A percentile compares a stretch with the other conserved stretches of the same genome.
phyloP scores from a whole-genome alignment of 2,113 vertebrate genomes.

The Lycocorax pyrrhopterus region DNA sequence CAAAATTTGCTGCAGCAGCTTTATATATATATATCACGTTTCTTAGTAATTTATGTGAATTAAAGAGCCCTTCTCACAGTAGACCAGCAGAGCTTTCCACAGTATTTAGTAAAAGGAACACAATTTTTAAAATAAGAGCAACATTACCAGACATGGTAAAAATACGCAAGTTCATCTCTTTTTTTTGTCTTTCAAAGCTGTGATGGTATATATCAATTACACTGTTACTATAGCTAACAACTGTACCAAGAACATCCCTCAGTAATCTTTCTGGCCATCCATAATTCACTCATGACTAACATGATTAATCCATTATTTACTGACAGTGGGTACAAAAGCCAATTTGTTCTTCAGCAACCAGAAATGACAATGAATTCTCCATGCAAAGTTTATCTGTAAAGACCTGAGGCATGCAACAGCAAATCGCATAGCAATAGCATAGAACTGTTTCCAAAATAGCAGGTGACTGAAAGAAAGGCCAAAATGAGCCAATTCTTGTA shows the following conservation, averaged over 20 bases:
- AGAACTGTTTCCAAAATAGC: neutral
- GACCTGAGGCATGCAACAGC: neutral
- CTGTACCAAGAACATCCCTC: neutral
- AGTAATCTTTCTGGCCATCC: neutral
- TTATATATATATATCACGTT: neutral
- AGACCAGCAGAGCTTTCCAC: neutral
- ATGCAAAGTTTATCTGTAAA: neutral
- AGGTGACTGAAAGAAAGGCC: neutral
- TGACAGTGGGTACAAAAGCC: neutral
- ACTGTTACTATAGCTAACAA: neutral
- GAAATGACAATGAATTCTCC: neutral
- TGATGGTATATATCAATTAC: neutral
- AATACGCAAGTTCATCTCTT: neutral
- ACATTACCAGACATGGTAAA: neutral
- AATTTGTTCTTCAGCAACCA: neutral
- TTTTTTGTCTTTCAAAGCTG: neutral
- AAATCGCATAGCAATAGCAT: neutral
- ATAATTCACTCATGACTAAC: neutral
- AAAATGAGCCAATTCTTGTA: neutral
- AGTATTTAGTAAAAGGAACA: neutral
- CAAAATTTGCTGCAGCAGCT: neutral
- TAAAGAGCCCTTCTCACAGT: neutral
- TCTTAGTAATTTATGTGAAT: neutral
- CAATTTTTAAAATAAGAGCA: neutral
- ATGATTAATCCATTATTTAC: neutral